These are phyloP conservation scores for Harpalus rufipes DNA, from an alignment of 2,888 invertebrate genomes.

Conservation along the genomic window DNA sequence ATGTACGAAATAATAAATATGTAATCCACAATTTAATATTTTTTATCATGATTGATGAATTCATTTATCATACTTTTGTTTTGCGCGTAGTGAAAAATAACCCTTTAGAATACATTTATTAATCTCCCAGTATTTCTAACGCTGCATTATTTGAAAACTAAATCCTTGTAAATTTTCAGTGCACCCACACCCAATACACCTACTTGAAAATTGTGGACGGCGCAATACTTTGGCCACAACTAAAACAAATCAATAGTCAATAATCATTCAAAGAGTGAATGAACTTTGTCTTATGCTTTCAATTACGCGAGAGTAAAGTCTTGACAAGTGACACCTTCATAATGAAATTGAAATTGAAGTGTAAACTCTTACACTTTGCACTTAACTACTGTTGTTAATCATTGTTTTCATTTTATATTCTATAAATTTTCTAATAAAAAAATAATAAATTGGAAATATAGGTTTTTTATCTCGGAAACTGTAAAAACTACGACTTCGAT, in stretches of 20 bases:
- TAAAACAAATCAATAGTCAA: slow-evolving; percentile 31
- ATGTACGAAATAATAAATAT: too few species aligned
- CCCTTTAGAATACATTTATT: not conserved
- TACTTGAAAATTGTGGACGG: not conserved
- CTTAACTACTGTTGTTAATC: too few species aligned
- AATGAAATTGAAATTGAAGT: slow-evolving; percentile 9
- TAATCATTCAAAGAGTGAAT: slow-evolving; percentile 23
- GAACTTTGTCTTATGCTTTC: slow-evolving; percentile 16
- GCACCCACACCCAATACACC: slow-evolving; percentile 11
- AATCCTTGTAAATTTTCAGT: slow-evolving; percentile 16
- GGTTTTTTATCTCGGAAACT: too few species aligned
- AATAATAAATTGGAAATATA: too few species aligned
- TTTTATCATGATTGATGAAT: too few species aligned
- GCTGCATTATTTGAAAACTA: slow-evolving; percentile 4
- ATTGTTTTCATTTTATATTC: too few species aligned
- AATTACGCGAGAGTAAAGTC: slow-evolving; percentile 1
- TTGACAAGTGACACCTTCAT: not conserved
- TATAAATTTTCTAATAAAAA: too few species aligned
- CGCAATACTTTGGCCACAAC: not conserved
- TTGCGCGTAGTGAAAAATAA: not conserved
- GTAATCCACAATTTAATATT: too few species aligned
- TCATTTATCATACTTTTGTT: too few species aligned
- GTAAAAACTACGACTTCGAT: too few species aligned
- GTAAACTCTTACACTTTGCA: not conserved
- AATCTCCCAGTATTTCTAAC: not conserved